phyloP scores from a whole-genome alignment of 2,888 invertebrate species.

The Cataglyphis albicans region DNA sequence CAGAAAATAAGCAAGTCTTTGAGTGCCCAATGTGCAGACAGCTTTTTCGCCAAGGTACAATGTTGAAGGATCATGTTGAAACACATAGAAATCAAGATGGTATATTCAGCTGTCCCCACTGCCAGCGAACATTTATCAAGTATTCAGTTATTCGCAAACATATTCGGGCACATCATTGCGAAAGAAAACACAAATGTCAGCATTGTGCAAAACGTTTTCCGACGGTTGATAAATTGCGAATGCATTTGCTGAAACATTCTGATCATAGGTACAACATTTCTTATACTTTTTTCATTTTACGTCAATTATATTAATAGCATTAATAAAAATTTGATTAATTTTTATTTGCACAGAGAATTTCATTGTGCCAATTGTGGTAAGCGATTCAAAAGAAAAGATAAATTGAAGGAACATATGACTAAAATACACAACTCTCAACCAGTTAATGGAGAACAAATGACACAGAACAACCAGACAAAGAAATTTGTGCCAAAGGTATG shows the following conservation, averaged over 20 bases:
- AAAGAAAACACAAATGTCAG: conserved; percentile 89
- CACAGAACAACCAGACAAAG: conserved; percentile 83
- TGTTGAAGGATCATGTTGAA: conserved; percentile 90
- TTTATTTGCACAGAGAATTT: conserved; percentile 88
- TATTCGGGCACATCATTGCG: conserved; percentile 91
- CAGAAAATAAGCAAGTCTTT: conserved; percentile 88
- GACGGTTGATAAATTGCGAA: conserved; percentile 90
- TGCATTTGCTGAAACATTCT: conserved; percentile 89
- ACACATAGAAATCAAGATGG: conserved; percentile 89
- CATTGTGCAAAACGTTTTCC: conserved; percentile 91
- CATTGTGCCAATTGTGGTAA: conserved; percentile 92
- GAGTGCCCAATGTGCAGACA: conserved; percentile 92
- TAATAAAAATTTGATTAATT: conserved; percentile 8
- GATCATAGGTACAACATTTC: conserved; percentile 84
- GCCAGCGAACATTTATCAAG: conserved; percentile 88
- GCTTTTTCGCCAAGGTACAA: conserved; percentile 89
- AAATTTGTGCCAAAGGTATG: conserved; percentile 88
- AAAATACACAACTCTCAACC: conserved; percentile 89
- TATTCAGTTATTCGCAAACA: conserved; percentile 91
- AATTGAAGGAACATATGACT: conserved; percentile 91
- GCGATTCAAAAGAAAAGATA: conserved; percentile 92
- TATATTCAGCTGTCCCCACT: conserved; percentile 90
- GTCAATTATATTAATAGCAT: not conserved
- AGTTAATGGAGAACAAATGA: conserved; percentile 77
- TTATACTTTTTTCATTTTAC: not conserved